Conservation (phyloP, 2,113 vertebrate species). For the Emydocephalus ijimae region DNA sequence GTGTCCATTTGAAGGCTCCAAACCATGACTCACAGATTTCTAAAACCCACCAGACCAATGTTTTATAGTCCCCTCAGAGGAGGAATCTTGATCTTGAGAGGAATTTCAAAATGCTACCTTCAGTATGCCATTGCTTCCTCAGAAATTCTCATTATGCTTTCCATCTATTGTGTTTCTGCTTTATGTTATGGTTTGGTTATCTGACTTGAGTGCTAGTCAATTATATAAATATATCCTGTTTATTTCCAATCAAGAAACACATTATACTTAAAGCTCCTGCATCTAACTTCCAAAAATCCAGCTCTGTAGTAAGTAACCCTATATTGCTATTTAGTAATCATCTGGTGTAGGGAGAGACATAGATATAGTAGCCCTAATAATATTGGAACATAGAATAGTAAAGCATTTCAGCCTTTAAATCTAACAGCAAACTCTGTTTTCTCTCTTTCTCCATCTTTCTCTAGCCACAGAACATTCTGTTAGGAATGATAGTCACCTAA, state of each 20-base stretch:
- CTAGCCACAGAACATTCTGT: not conserved
- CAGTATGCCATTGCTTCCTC: not conserved
- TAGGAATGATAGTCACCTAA: no score
- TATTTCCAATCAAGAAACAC: not conserved
- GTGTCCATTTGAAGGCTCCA: not conserved
- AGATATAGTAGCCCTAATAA: not conserved
- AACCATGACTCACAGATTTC: not conserved
- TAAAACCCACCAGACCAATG: not conserved
- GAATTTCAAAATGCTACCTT: not conserved
- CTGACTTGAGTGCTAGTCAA: not conserved
- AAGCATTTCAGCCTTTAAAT: not conserved
- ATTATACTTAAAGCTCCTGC: not conserved
- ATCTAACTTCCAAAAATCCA: not conserved
- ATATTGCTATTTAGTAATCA: not conserved
- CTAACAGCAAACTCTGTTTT: not conserved
- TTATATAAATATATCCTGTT: not conserved
- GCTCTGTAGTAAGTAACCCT: not conserved
- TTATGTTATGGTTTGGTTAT: not conserved
- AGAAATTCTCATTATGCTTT: not conserved
- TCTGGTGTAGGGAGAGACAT: not conserved
- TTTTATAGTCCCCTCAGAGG: not conserved
- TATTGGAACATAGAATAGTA: not conserved
- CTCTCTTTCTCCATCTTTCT: not conserved
- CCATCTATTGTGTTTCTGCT: not conserved
- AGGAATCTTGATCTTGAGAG: not conserved